Conservation (phyloP, 2,113 vertebrate genomes). For the Arenaria interpres region DNA sequence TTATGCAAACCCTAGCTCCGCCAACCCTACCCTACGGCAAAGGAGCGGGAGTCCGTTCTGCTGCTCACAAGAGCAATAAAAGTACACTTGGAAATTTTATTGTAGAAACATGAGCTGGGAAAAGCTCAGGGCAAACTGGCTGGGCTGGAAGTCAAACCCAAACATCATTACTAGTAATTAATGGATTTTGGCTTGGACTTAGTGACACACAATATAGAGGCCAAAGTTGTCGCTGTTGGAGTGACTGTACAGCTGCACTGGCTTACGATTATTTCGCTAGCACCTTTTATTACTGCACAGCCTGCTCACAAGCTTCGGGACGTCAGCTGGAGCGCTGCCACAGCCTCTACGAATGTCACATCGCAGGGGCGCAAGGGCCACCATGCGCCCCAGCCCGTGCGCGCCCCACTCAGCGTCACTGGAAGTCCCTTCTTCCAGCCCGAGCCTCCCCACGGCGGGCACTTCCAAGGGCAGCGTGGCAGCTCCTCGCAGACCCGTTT, state of each 20-base stretch:
- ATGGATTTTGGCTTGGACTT: background rate
- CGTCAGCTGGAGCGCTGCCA: background rate
- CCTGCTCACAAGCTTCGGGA: background rate
- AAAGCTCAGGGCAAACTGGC: background rate
- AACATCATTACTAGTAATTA: constrained; percentile 10
- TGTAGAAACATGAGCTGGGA: constrained; percentile 3
- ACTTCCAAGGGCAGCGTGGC: accelerated
- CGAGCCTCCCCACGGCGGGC: accelerated
- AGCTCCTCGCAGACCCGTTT: background rate
- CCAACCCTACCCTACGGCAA: background rate
- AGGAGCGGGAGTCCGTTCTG: background rate
- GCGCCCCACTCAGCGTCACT: accelerated
- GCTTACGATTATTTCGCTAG: background rate
- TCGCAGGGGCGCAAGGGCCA: background rate
- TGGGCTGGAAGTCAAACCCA: background rate
- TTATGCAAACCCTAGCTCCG: background rate
- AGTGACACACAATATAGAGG: background rate
- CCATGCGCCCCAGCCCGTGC: accelerated
- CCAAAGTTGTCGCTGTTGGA: background rate
- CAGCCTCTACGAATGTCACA: background rate
- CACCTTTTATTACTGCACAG: background rate
- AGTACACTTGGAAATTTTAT: background rate
- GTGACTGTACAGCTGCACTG: background rate
- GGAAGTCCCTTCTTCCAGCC: background rate
- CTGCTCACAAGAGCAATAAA: background rate